phyloP scores from a whole-genome alignment of 2,797 vertebrate species.

The Vireo griseus region DNA sequence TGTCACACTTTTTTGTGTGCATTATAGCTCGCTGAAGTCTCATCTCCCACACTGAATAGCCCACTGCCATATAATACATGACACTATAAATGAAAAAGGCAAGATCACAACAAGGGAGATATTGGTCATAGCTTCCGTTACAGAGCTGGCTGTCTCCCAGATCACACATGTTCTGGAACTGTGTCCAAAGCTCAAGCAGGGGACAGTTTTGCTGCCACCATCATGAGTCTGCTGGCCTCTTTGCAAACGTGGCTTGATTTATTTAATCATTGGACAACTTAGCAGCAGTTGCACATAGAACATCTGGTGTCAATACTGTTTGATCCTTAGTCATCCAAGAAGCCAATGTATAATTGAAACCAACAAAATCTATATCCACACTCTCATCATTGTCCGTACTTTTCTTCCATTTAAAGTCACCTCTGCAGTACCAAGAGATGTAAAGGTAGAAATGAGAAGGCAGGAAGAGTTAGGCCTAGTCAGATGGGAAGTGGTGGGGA shows the following conservation, averaged over 20 bases:
- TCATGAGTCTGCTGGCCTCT: neutral
- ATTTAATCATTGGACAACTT: neutral
- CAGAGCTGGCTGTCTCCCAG: neutral
- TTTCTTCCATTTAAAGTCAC: neutral
- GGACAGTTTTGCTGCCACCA: neutral
- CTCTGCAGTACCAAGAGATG: neutral
- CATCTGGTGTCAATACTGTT: neutral
- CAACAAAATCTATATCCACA: neutral
- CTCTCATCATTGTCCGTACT: neutral
- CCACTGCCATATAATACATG: conserved; percentile 29
- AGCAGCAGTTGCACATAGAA: neutral
- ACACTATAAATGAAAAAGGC: conserved; percentile 53
- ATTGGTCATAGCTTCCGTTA: neutral
- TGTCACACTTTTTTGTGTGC: conserved; percentile 46
- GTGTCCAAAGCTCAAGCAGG: neutral
- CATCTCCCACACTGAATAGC: conserved; percentile 49
- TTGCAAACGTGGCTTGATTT: neutral
- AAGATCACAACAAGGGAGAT: conserved; percentile 20
- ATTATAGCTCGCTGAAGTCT: conserved; percentile 58
- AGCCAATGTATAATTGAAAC: neutral
- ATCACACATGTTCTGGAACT: neutral
- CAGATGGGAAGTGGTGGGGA: neutral
- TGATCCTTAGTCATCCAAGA: neutral
- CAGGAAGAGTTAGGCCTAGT: neutral
- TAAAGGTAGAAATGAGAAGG: neutral